Conservation (phyloP, 2,888 invertebrate genomes). For the Ophion ellenae region DNA sequence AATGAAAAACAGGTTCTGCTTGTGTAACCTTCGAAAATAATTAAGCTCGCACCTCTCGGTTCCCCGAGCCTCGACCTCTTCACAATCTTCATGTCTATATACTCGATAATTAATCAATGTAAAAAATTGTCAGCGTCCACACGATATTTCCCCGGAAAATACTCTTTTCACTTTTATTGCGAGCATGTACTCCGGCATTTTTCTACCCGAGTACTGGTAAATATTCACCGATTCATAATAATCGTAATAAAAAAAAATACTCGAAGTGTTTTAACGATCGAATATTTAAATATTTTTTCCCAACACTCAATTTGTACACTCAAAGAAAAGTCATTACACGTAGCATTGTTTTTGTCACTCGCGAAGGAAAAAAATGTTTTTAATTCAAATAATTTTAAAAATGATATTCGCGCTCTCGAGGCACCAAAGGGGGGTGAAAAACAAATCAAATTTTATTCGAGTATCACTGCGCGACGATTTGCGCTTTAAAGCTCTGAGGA, state of each 20-base stretch:
- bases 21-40: constrained; percentile 15
- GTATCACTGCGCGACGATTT: background rate
- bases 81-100: background rate
- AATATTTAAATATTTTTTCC: background rate
- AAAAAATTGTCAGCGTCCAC: background rate
- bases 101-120: background rate
- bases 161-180: constrained; percentile 3
- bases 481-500: background rate
- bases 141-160: constrained; percentile 8
- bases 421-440: background rate
- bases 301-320: background rate
- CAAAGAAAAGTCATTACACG: background rate
- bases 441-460: background rate
- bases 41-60: constrained; percentile 2
- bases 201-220: background rate
- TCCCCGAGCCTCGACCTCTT: background rate
- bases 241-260: too few relatives aligned
- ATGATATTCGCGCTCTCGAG: background rate
- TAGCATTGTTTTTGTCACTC: constrained; percentile 6
- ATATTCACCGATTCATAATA: too few relatives aligned
- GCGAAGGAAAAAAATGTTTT: background rate
- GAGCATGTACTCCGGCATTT: background rate
- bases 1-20: constrained; percentile 35
- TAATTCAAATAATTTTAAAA: background rate
- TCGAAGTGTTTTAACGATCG: too few relatives aligned